Conservation (phyloP, 2,113 vertebrate genomes). For the Mobula birostris region DNA sequence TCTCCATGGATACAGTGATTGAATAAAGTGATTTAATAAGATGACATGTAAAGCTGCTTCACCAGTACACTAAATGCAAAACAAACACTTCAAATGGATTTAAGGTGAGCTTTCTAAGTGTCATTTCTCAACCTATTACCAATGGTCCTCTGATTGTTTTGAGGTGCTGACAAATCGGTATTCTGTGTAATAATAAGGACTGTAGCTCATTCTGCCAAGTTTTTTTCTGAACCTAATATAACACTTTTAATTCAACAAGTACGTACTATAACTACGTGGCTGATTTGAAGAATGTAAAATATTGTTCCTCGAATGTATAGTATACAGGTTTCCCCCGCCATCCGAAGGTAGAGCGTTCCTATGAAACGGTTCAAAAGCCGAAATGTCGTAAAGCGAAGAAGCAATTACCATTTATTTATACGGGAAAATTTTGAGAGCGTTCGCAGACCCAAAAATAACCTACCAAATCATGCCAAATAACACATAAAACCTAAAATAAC, state of each 20-base stretch:
- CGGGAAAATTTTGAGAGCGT: too few species aligned
- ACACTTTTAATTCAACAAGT: not conserved
- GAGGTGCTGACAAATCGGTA: not conserved
- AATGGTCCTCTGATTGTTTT: not conserved
- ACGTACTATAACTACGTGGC: not conserved
- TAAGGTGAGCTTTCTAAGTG: not conserved
- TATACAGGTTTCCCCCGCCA: too few species aligned
- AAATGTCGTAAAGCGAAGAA: too few species aligned
- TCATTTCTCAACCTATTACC: not conserved
- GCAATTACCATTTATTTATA: too few species aligned
- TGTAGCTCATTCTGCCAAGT: not conserved
- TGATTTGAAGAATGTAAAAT: not conserved
- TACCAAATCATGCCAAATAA: too few species aligned
- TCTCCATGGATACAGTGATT: slow-evolving; percentile 21
- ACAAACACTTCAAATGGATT: not conserved
- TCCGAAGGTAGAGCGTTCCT: too few species aligned
- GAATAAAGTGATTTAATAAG: slow-evolving; percentile 22
- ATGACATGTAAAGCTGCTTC: not conserved
- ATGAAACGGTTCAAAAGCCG: too few species aligned
- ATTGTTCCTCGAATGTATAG: not conserved
- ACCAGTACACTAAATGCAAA: not conserved
- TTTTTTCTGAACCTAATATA: not conserved
- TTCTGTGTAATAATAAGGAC: not conserved
- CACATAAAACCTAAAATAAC: too few species aligned
- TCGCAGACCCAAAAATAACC: too few species aligned